Evolutionary conservation across 2,888 invertebrate species (phyloP), one percentile per base, ranked within the genome.

Genomic region (Adelognathus sp.): DNA sequence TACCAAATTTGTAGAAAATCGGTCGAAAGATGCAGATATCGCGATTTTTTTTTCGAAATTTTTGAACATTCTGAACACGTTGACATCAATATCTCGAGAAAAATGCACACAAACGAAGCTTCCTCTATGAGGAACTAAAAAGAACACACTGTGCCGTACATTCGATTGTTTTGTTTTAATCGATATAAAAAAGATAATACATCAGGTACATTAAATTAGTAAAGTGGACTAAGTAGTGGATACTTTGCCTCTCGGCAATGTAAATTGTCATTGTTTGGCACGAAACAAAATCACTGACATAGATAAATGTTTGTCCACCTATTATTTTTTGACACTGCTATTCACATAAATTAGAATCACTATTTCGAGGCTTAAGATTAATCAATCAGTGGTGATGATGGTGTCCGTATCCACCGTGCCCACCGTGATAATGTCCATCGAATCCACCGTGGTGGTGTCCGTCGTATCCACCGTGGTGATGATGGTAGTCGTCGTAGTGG

Each of bases 401-500:
- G 31, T 76, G 72, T 16, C 63, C 29, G 58, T 63, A 50, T 16
- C 58, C 64, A 6, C 33, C 63, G 14, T 39, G 36, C 4, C 71
- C 78, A 29, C 85, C 79, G 16, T 88, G 83, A 14, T 44, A 18
- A 18, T 44, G 9, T 54, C 81, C 85, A 14, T 52, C 18, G 7
- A 21, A 21, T 4, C 75, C 79, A 27, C 85, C 86, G 21, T 56
- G 46, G 24, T 24, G 24, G 2, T 46, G 11, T 39, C n/a, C 36
- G 36, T 39, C 36, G 36, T n/a, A 44, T 0, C 81, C 78, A 18
- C 58, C 31, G 41, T 46, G 18, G 39, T 71, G 58, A 18, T 76
- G 69, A 29, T 81, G n/a, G 6, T 74, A 73, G 18, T 79, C 67
- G 18, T 39, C 46, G 7, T 64, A 61, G 50, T 71, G 56, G 31